phyloP scores from a whole-genome alignment of 2,797 vertebrate species.

The Sebastes matsubarae region DNA sequence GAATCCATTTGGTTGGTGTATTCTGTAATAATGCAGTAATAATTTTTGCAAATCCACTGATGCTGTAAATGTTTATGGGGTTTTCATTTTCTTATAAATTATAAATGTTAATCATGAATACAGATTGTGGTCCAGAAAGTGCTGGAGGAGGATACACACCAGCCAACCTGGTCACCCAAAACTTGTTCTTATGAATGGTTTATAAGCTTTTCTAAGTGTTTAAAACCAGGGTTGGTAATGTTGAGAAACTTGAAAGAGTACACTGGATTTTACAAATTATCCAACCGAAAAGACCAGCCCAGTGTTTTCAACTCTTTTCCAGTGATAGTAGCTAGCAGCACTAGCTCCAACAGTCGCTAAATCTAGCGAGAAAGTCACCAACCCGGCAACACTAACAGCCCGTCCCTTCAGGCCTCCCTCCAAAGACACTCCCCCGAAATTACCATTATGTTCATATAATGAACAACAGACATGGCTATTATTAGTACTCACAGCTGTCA shows the following conservation, averaged over 20 bases:
- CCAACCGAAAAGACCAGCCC: too few species aligned
- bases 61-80: background rate
- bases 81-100: background rate
- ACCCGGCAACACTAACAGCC: too few species aligned
- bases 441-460: background rate
- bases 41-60: background rate
- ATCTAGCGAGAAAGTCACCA: too few species aligned
- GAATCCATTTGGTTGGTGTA: too few species aligned
- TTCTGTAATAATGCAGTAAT: background rate
- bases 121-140: background rate
- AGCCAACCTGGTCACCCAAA: background rate
- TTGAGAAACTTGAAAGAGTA: background rate
- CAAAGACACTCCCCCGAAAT: background rate
- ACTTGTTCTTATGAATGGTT: background rate
- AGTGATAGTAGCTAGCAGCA: too few species aligned
- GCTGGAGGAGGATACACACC: background rate
- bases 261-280: too few species aligned
- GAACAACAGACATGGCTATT: background rate
- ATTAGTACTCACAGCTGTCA: background rate
- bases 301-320: too few species aligned
- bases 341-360: too few species aligned
- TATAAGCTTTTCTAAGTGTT: background rate
- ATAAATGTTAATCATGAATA: background rate
- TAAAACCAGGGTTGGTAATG: background rate
- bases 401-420: background rate